These are phyloP conservation scores for Cyclargus thomasi DNA, from an alignment of 1,140 invertebrate species.

Conservation along the genomic window DNA sequence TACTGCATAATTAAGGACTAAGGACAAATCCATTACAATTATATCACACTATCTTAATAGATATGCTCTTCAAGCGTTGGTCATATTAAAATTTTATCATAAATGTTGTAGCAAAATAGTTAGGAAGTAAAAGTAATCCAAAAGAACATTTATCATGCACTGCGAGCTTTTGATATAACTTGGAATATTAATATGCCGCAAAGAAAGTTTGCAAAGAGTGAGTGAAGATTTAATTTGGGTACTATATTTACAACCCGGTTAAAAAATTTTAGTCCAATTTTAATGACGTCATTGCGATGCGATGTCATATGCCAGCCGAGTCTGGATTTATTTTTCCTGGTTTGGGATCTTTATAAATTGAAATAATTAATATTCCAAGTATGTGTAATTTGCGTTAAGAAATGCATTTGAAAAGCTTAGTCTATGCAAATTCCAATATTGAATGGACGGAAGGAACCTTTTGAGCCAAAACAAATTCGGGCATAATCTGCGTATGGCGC, in stretches of 20 bases:
- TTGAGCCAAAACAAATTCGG: conserved; percentile 61
- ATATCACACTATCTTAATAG: conserved; percentile 71
- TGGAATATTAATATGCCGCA: conserved; percentile 13
- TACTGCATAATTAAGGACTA: conserved; percentile 49
- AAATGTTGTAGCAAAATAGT: conserved; percentile 23
- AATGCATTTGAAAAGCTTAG: conserved; percentile 43
- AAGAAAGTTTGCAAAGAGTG: background rate
- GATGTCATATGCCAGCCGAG: too few species aligned
- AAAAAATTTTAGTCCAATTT: too few species aligned
- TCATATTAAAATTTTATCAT: conserved; percentile 47
- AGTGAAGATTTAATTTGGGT: too few species aligned
- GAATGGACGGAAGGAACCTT: conserved; percentile 65
- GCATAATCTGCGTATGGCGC: conserved; percentile 34
- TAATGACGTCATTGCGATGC: too few species aligned
- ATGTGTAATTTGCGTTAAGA: conserved; percentile 14
- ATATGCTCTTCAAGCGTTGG: conserved; percentile 71
- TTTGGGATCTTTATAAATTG: background rate
- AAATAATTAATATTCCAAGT: conserved; percentile 15
- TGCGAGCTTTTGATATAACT: conserved; percentile 5
- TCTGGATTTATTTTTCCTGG: too few species aligned
- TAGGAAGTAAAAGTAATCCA: conserved; percentile 18
- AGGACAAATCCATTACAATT: conserved; percentile 58
- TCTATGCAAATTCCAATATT: conserved; percentile 53
- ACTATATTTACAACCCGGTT: too few species aligned
- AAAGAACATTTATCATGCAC: conserved; percentile 16